A percentile compares a stretch with the other conserved stretches of the same genome.
phyloP scores from a whole-genome alignment of 2,888 invertebrate genomes.

The Terebella lapidaria region DNA sequence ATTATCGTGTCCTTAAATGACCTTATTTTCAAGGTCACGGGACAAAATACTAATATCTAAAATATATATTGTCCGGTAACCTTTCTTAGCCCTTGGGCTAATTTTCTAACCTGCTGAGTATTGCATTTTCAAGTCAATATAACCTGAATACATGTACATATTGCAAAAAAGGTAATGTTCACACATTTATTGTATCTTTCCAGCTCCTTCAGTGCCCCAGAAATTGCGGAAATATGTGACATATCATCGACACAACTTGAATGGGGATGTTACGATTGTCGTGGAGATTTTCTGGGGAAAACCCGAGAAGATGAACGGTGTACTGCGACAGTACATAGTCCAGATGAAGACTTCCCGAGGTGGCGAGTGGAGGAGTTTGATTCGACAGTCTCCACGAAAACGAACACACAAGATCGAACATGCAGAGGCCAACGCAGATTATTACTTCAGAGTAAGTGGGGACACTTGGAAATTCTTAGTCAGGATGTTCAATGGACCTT shows the following conservation, averaged over 20 bases:
- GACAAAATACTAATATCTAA: no score
- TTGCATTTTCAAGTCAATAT: no score
- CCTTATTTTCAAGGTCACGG: no score
- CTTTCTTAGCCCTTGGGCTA: no score
- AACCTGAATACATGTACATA: no score
- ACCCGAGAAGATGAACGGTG: slow-evolving; percentile 70
- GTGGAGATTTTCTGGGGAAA: slow-evolving; percentile 76
- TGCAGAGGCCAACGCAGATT: neutral
- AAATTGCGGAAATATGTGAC: slow-evolving; percentile 71
- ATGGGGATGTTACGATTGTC: slow-evolving; percentile 45
- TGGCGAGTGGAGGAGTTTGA: neutral
- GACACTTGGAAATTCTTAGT: no score
- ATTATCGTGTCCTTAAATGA: no score
- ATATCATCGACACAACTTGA: slow-evolving; percentile 43
- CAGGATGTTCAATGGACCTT: no score
- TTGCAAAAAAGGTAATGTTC: no score
- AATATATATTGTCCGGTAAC: no score
- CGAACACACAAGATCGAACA: neutral
- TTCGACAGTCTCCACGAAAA: neutral
- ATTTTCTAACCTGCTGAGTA: no score
- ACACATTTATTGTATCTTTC: no score
- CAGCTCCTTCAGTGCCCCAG: slow-evolving; percentile 69
- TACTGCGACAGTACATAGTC: slow-evolving; percentile 66
- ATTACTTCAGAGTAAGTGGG: slow-evolving; percentile 15
- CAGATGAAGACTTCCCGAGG: neutral